Evolutionary conservation across 2,113 vertebrate species (phyloP).

Genomic region (Carassius auratus): DNA sequence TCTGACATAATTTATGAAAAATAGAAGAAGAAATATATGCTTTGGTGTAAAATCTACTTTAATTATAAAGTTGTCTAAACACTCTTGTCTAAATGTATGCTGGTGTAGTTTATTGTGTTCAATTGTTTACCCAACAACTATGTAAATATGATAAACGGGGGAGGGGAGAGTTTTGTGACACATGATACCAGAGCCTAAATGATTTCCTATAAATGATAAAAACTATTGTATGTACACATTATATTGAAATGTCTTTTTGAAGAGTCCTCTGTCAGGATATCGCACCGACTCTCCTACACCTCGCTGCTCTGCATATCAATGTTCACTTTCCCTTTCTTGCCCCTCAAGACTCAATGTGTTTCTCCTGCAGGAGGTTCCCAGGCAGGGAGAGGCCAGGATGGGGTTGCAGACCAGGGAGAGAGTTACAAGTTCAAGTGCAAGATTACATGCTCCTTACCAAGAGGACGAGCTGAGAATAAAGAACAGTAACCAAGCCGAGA

Average conservation of each 20-base stretch:
- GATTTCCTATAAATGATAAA: no score
- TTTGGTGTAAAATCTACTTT: not conserved
- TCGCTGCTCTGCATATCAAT: constrained; percentile 35
- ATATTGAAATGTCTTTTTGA: not conserved
- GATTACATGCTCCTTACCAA: constrained; percentile 61
- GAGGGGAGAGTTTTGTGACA: no score
- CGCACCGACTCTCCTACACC: not conserved
- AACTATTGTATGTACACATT: no score
- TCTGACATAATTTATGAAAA: not conserved
- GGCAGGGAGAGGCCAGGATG: constrained; percentile 42
- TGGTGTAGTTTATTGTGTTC: no score
- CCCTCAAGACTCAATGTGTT: constrained; percentile 51
- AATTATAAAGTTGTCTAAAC: not conserved
- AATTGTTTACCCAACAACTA: no score
- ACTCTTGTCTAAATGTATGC: not conserved
- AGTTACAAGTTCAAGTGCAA: constrained; percentile 77
- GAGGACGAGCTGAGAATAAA: constrained; percentile 47
- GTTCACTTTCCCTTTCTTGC: constrained; percentile 7
- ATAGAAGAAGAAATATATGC: no score
- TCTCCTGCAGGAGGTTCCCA: constrained; percentile 48
- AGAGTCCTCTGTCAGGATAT: not conserved
- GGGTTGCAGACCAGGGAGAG: constrained; percentile 70
- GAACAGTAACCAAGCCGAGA: constrained; percentile 44
- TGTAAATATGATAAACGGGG: no score
- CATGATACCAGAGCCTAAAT: no score